Percentiles rank a stretch among this genome's conserved stretches.
Conservation (phyloP, 2,113 vertebrate species). For the Myotis brandtii region DNA sequence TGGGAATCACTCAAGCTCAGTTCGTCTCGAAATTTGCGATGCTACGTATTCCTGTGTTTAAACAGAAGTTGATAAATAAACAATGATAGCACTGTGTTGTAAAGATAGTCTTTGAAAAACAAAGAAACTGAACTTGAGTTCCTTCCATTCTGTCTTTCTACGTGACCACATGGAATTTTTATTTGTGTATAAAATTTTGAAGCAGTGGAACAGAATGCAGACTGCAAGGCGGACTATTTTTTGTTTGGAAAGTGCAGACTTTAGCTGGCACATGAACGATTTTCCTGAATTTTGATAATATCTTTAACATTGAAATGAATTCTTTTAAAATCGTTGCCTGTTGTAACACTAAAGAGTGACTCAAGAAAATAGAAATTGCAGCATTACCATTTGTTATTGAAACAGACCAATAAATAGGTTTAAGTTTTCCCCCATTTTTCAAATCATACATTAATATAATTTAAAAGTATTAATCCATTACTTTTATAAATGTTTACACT, state of each 20-base stretch:
- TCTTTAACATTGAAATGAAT: neutral
- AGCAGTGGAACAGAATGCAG: conserved; percentile 5
- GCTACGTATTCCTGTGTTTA: neutral
- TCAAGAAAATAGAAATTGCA: neutral
- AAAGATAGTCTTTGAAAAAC: conserved; percentile 45
- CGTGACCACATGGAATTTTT: conserved; percentile 18
- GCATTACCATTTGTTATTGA: neutral
- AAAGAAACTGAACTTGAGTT: conserved; percentile 33
- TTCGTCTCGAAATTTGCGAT: neutral
- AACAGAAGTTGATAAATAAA: conserved; percentile 40
- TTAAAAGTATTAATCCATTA: neutral
- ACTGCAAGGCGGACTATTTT: neutral
- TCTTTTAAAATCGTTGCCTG: neutral
- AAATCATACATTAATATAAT: conserved; percentile 1
- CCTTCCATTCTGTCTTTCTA: conserved; percentile 16
- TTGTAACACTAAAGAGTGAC: conserved; percentile 40
- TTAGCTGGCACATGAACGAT: neutral
- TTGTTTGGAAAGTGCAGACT: conserved; percentile 11
- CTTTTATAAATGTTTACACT: neutral
- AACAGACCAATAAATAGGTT: neutral
- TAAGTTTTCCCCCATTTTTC: neutral
- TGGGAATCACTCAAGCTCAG: neutral
- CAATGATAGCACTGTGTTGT: neutral
- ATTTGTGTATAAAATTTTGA: conserved; percentile 42
- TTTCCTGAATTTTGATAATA: neutral